Evolutionary conservation across 2,113 vertebrate genomes (phyloP).

Genomic region (Peromyscus californicus): DNA sequence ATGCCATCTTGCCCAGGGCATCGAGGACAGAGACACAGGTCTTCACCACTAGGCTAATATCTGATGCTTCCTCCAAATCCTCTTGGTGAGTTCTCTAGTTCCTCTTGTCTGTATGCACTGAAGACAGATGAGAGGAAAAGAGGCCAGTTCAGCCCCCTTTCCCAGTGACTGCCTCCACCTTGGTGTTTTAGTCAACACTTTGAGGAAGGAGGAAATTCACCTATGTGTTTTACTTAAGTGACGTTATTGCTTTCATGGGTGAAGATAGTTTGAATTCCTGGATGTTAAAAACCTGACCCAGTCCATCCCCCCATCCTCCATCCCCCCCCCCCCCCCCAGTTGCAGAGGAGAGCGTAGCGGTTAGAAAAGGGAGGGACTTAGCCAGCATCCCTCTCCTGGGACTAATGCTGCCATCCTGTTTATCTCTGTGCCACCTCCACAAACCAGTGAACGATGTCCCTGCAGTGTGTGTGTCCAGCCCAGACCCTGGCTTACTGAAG

Average conservation of each 20-base stretch:
- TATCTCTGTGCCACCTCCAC: background rate
- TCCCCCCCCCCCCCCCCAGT: no score
- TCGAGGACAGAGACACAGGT: background rate
- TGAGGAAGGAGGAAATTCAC: background rate
- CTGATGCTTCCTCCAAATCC: background rate
- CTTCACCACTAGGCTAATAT: background rate
- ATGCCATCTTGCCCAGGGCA: background rate
- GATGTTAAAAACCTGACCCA: background rate
- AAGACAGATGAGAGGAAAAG: background rate
- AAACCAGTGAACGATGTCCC: background rate
- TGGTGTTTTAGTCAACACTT: constrained; percentile 23
- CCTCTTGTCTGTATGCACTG: background rate
- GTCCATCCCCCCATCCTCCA: no score
- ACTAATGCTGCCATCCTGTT: background rate
- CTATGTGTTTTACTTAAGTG: background rate
- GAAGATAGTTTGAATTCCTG: background rate
- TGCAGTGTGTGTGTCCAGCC: background rate
- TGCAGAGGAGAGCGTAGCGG: background rate
- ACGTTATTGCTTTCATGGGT: background rate
- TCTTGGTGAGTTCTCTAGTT: background rate
- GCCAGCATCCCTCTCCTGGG: background rate
- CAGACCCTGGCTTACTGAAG: constrained; percentile 6
- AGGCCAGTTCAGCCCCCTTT: background rate
- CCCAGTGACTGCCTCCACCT: background rate
- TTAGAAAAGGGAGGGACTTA: background rate